Base-by-base conservation (phyloP, 1,140 invertebrate species). In the Drosophila santomea region DNA sequence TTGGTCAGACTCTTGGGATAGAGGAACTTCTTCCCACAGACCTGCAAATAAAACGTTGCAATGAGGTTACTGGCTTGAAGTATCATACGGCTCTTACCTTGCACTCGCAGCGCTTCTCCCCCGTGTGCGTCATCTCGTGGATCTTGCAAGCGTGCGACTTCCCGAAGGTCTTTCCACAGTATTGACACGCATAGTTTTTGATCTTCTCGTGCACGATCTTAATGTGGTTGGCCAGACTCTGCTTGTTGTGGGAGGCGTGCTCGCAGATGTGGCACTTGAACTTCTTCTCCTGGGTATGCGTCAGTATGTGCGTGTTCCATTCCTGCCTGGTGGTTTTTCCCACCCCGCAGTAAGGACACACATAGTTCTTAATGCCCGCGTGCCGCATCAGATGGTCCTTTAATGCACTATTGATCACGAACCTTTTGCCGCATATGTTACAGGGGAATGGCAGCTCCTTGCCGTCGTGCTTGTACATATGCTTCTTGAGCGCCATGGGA, bases 401-500 rank as follows among this genome's bases (percentile, higher is more conserved):
- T 12, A 92, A 63, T 0, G 84, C 84, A 28, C 84, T 89, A 45
- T 92, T 92, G 4, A 90, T 91, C 5, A 91, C 84, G 57, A 92
- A 92, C n/a, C 86, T 74, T 56, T 92, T 91, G 47, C 93, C 93
- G 62, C 94, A 94, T 1, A 94, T 94, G 55, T 94, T 94, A 71
- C 94, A 94, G 1, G 93, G 93, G 43, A 94, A 94, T 0, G 94
- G 94, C 41, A 94, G 92, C 78, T 94, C 93, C 32, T 94, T 94
- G 12, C 94, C 94, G 67, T 91, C 89, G 51, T 94, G 94, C 20
- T 94, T 94, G 50, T 94, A 94, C 62, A 94, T 94, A 62, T 94
- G 94, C 59, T 94, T 92, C 51, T 92, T 92, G 5, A 92, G 63
- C 2, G 91, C 91, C 88, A 91, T 91, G 2, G 88, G 90, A 51